Conservation (phyloP, 1,140 invertebrate genomes). For the Lineus longissimus region DNA sequence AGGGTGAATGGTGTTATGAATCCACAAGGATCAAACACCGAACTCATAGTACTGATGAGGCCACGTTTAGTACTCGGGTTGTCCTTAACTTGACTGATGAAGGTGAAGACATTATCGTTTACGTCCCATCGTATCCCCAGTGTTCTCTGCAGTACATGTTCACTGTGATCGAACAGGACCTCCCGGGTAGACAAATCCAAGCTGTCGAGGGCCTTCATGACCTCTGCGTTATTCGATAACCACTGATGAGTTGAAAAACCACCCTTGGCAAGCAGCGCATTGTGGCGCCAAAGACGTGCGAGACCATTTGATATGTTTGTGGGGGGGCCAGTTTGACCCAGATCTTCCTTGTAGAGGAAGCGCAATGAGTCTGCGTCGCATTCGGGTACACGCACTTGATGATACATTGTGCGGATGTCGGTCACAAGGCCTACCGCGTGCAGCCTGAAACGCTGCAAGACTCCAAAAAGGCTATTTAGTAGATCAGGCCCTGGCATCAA, state of each 20-base stretch:
- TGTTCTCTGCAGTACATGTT: neutral
- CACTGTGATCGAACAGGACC: neutral
- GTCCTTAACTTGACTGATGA: neutral
- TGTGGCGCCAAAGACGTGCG: slow-evolving; percentile 22
- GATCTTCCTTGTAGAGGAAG: slow-evolving; percentile 20
- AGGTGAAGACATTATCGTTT: slow-evolving; percentile 8
- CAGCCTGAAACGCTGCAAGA: slow-evolving; percentile 25
- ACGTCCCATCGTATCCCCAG: slow-evolving; percentile 6
- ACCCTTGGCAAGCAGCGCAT: slow-evolving; percentile 6
- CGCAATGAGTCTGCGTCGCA: slow-evolving; percentile 14
- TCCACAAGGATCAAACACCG: slow-evolving; percentile 20
- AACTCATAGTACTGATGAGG: too few relatives aligned
- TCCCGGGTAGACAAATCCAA: too few relatives aligned
- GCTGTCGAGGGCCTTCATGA: slow-evolving; percentile 12
- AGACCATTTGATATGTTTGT: slow-evolving; percentile 18
- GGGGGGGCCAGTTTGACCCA: slow-evolving; percentile 4
- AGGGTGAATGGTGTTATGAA: slow-evolving; percentile 14
- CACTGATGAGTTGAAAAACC: slow-evolving; percentile 17
- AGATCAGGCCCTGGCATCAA: slow-evolving; percentile 42
- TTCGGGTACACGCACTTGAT: slow-evolving; percentile 17
- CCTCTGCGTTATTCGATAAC: slow-evolving; percentile 5
- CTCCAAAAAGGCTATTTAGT: slow-evolving; percentile 32
- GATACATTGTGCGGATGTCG: slow-evolving; percentile 26
- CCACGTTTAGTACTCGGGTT: slow-evolving; percentile 6
- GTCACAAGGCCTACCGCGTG: slow-evolving; percentile 23